Base-by-base conservation (phyloP, 2,113 vertebrate genomes). In the Chionomys nivalis region DNA sequence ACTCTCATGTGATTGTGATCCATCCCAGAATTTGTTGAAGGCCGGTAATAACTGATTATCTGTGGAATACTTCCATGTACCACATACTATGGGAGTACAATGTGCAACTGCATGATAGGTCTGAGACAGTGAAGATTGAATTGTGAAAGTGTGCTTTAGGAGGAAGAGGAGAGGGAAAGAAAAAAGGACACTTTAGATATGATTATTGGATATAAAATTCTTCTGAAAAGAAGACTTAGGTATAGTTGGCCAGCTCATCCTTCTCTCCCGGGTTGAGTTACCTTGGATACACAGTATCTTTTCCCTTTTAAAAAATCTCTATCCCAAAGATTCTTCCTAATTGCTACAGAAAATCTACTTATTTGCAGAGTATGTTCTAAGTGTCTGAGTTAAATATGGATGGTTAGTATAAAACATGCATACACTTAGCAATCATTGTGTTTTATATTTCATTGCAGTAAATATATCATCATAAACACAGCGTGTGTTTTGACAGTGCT, bases 81-180 rank as follows among this genome's bases (percentile, higher is more conserved):
- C 3, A 5, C 21, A 23, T 9, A 3, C 31, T 36, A 0, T n/a
- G 28, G n/a, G 24, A 61, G 21, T 11, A 76, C 2, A 52, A 13
- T n/a, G 12, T 14, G 0, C 3, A 70, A 33, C 2, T n/a, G 3
- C 0, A 0, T 31, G 76, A 55, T 44, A 39, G 7, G 42, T 13
- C 39, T 76, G 52, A 61, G 28, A 19, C 91, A 63, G 33, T 52
- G 78, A 68, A 91, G 83, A 87, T 52, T 77, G 55, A 33, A 73
- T 21, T n/a, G 17, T 55, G 12, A 68, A 79, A n/a, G 23, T 39
- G 17, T 39, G 17, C n/a, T 61, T 63, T 4, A 52, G 33, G 61
- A 89, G 61, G 55, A 78, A 86, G 28, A n/a, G 11, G 42, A 61
- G 33, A 66, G 21, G 11, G 14, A 70, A 39, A 61, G 68, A 58